These are phyloP conservation scores for Nanger granti DNA, from an alignment of 2,113 vertebrate species.

Conservation along the genomic window DNA sequence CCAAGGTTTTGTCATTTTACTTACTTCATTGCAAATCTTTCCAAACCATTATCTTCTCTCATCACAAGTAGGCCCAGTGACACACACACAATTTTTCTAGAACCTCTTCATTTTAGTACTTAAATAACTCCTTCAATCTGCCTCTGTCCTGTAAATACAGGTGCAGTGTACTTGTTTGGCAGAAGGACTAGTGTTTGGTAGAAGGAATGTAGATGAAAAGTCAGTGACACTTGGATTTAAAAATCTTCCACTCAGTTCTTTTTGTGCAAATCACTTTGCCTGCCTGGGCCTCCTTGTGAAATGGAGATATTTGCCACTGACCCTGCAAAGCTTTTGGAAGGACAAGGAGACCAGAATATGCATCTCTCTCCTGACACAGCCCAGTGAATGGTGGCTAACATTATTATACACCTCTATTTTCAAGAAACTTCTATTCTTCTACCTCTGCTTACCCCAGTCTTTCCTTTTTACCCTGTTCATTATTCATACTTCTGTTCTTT, in stretches of 20 bases:
- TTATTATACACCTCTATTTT: background rate
- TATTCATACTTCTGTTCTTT: background rate
- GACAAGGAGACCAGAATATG: too few species aligned
- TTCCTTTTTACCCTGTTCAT: background rate
- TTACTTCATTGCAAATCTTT: background rate
- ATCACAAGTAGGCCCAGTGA: background rate
- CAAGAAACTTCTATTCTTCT: background rate
- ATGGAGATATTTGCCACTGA: background rate
- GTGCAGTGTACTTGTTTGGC: background rate
- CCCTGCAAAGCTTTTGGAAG: background rate
- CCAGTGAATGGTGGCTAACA: background rate
- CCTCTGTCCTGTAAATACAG: background rate
- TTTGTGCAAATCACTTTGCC: background rate
- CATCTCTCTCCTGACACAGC: background rate
- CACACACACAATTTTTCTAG: background rate
- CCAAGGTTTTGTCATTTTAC: background rate
- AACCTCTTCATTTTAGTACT: background rate
- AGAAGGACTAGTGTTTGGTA: background rate
- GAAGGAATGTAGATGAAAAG: background rate
- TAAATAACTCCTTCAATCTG: background rate
- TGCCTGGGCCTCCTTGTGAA: background rate
- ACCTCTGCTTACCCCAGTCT: background rate
- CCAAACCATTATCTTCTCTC: conserved; percentile 3
- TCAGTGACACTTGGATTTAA: background rate
- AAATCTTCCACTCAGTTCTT: background rate